phyloP scores from a whole-genome alignment of 2,888 invertebrate genomes.

The Noctua comes region DNA sequence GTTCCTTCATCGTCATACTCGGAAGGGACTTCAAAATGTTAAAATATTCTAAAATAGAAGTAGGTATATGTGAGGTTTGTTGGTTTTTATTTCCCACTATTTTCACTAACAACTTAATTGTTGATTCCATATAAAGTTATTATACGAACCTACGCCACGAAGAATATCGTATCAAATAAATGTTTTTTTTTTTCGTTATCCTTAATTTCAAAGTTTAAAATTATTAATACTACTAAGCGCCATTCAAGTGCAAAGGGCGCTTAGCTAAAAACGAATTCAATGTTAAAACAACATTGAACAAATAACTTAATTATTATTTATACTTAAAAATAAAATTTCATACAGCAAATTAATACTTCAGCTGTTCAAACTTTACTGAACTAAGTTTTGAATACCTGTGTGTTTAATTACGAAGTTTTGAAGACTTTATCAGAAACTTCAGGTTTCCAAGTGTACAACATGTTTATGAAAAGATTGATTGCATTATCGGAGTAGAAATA shows the following conservation, averaged over 20 bases:
- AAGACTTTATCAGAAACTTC: constrained; percentile 33
- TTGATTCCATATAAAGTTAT: no score
- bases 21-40: no score
- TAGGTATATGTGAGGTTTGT: background rate
- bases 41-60: background rate
- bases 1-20: background rate
- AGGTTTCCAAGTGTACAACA: constrained; percentile 13
- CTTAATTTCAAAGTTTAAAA: background rate
- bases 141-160: background rate
- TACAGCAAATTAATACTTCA: constrained; percentile 9
- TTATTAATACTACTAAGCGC: no score
- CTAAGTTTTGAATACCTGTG: constrained; percentile 57
- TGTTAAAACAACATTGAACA: constrained; percentile 1
- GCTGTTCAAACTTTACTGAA: constrained; percentile 22
- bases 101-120: background rate
- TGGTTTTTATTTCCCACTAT: background rate
- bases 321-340: constrained; percentile 9
- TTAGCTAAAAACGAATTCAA: background rate
- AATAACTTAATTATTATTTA: constrained; percentile 6
- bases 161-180: background rate
- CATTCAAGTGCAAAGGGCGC: no score
- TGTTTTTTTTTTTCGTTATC: background rate
- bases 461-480: constrained; percentile 39
- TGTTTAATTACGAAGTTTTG: constrained; percentile 61
- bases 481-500: constrained; percentile 2